Percentiles rank a stretch among this genome's conserved stretches.
Conservation (phyloP, 2,113 vertebrate species). For the Lynx canadensis region DNA sequence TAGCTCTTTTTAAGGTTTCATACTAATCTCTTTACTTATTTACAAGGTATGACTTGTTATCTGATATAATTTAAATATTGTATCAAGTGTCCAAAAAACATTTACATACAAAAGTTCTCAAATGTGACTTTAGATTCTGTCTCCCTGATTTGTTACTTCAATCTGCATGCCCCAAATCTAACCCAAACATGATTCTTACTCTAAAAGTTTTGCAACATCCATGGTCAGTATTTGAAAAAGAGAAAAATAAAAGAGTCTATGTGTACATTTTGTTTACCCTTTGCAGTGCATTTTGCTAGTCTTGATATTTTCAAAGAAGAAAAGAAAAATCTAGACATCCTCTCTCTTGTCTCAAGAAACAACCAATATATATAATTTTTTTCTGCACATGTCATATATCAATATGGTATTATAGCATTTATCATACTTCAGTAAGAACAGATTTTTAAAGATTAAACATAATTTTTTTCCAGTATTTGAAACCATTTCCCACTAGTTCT, state of each 20-base stretch:
- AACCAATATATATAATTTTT: background rate
- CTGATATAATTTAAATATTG: background rate
- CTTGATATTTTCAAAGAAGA: background rate
- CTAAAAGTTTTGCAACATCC: background rate
- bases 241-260: background rate
- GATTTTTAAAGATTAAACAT: background rate
- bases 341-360: background rate
- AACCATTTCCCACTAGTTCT: background rate
- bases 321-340: background rate
- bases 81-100: background rate
- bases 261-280: background rate
- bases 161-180: too few relatives aligned
- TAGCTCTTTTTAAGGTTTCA: background rate
- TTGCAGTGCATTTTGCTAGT: background rate
- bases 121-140: background rate
- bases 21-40: background rate
- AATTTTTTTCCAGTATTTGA: background rate
- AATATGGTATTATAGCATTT: background rate
- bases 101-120: background rate
- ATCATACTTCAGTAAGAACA: background rate
- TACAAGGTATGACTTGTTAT: background rate
- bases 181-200: background rate
- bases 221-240: background rate
- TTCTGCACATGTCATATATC: background rate
- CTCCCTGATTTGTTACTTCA: background rate